Conservation (phyloP, 2,113 vertebrate genomes). For the Dolichotis patagonum region DNA sequence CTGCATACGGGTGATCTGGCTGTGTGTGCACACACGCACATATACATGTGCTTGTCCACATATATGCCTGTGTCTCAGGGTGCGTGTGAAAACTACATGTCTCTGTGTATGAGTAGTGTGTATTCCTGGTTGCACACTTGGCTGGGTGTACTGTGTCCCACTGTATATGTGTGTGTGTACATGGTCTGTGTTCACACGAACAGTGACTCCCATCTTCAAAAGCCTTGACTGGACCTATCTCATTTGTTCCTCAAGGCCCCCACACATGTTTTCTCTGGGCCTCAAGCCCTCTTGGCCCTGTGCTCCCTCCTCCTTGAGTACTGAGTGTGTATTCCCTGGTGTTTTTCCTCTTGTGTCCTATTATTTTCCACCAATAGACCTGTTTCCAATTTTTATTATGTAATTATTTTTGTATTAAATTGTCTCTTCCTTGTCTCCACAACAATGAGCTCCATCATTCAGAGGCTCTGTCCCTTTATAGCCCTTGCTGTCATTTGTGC, state of each 20-base stretch:
- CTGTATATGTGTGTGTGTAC: accelerated
- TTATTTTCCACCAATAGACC: not conserved
- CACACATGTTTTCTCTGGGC: accelerated
- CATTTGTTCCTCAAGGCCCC: not conserved
- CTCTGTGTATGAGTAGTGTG: not conserved
- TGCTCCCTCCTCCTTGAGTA: not conserved
- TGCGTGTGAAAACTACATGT: not conserved
- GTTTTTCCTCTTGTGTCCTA: not conserved
- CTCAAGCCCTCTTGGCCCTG: not conserved
- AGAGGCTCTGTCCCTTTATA: not conserved
- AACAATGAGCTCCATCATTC: not conserved
- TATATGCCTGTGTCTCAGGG: not conserved
- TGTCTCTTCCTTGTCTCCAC: not conserved
- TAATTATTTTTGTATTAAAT: not conserved
- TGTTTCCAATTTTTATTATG: not conserved
- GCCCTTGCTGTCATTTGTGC: not conserved
- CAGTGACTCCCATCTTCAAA: not conserved
- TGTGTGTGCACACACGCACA: accelerated
- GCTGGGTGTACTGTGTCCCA: not conserved
- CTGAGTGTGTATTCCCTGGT: not conserved
- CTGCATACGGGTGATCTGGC: accelerated
- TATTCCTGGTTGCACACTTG: accelerated
- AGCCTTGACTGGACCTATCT: not conserved
- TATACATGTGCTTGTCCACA: not conserved
- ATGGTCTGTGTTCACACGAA: not conserved